Conservation (phyloP, 2,888 invertebrate genomes). For the Apamea anceps region DNA sequence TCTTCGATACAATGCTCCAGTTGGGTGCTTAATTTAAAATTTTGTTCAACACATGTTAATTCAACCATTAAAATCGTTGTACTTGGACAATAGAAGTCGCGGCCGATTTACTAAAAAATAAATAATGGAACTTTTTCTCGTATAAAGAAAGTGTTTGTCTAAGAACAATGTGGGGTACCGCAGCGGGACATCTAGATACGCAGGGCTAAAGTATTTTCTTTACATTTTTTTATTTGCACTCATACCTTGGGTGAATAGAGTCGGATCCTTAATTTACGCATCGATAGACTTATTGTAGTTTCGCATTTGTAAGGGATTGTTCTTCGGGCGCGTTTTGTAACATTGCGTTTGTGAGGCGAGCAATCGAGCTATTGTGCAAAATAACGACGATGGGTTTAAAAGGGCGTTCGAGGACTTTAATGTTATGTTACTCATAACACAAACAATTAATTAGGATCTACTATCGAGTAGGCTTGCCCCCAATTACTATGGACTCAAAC, state of each 20-base stretch:
- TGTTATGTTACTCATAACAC: constrained; percentile 26
- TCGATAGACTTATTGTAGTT: constrained; percentile 86
- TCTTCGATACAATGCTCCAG: constrained; percentile 68
- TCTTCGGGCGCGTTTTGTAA: constrained; percentile 83
- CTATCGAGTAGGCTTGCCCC: not conserved
- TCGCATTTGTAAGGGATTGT: constrained; percentile 86
- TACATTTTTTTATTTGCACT: constrained; percentile 83
- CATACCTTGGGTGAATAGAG: constrained; percentile 83
- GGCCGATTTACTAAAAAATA: constrained; percentile 84
- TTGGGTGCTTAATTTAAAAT: constrained; percentile 76
- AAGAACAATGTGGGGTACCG: constrained; percentile 87
- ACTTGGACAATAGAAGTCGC: constrained; percentile 77
- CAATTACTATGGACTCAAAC: too few relatives aligned
- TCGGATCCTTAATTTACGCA: constrained; percentile 89
- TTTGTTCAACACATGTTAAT: constrained; percentile 80
- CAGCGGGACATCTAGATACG: constrained; percentile 89
- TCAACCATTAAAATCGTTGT: constrained; percentile 83
- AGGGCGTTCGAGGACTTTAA: constrained; percentile 32
- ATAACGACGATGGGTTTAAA: constrained; percentile 68
- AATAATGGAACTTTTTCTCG: constrained; percentile 81
- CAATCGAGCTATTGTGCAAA: constrained; percentile 75
- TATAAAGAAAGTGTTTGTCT: constrained; percentile 89
- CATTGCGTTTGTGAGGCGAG: constrained; percentile 78
- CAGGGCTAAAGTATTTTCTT: constrained; percentile 83
- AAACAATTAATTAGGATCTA: constrained; percentile 28